phyloP scores from a whole-genome alignment of 2,797 vertebrate genomes.

The Synanceia verrucosa region DNA sequence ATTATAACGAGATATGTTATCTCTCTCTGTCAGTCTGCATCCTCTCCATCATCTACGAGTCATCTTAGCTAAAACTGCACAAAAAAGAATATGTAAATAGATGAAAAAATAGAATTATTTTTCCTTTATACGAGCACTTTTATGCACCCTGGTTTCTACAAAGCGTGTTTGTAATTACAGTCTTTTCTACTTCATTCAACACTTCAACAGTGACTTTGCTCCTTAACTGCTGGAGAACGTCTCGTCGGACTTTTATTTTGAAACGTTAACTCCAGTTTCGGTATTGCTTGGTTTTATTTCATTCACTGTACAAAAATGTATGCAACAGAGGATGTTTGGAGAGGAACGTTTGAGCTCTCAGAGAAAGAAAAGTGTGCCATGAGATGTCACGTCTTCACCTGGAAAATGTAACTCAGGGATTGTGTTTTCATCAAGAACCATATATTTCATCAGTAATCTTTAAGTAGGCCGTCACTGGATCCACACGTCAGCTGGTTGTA shows the following conservation, averaged over 20 bases:
- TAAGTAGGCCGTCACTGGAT: background rate
- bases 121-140: slow-evolving; percentile 79
- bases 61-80: slow-evolving; percentile 59
- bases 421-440: slow-evolving; percentile 41
- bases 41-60: slow-evolving; percentile 8
- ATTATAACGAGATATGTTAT: slow-evolving; percentile 51
- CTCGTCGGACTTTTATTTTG: slow-evolving; percentile 28
- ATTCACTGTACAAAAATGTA: slow-evolving; percentile 56
- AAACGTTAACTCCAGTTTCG: slow-evolving; percentile 15
- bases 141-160: slow-evolving; percentile 76
- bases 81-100: slow-evolving; percentile 67
- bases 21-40: slow-evolving; percentile 37
- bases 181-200: slow-evolving; percentile 63
- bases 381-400: slow-evolving; percentile 42
- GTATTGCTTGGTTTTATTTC: background rate
- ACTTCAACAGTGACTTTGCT: background rate
- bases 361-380: slow-evolving; percentile 25
- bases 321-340: slow-evolving; percentile 46
- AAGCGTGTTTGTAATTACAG: slow-evolving; percentile 63
- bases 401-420: slow-evolving; percentile 76
- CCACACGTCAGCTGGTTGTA: background rate
- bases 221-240: background rate
- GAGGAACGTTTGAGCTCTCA: background rate
- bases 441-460: slow-evolving; percentile 20
- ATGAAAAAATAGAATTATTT: slow-evolving; percentile 54